Percentiles rank a stretch among this genome's conserved stretches.
These are phyloP conservation scores for Siniperca chuatsi DNA, from an alignment of 2,113 vertebrate species.

Conservation along the genomic window DNA sequence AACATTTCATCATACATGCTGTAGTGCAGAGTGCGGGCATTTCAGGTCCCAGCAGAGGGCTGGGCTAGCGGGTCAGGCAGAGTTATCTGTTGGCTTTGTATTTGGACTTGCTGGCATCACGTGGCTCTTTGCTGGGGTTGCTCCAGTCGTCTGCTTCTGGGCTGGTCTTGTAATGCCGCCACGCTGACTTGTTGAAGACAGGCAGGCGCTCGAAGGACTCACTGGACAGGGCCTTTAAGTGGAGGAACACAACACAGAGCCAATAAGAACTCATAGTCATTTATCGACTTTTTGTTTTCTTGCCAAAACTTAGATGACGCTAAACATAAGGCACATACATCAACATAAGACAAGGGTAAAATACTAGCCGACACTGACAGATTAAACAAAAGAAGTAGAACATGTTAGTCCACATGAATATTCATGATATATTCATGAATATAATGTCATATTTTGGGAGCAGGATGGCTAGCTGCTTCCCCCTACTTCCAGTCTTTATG, in stretches of 20 bases:
- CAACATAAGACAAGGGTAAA: background rate
- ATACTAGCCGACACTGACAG: background rate
- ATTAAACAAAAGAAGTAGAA: background rate
- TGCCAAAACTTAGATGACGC: background rate
- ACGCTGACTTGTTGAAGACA: slow-evolving; percentile 97
- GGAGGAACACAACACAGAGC: background rate
- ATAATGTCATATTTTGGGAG: too few relatives aligned
- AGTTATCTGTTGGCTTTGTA: slow-evolving; percentile 93
- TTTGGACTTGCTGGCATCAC: slow-evolving; percentile 92
- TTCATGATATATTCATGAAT: too few relatives aligned
- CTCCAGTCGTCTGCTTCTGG: slow-evolving; percentile 99
- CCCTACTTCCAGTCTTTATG: background rate
- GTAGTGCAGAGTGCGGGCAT: slow-evolving; percentile 24
- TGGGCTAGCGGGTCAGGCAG: slow-evolving; percentile 21
- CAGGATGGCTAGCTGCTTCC: background rate
- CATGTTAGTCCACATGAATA: too few relatives aligned
- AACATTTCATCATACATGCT: slow-evolving; percentile 64
- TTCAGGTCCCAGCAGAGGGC: slow-evolving; percentile 30
- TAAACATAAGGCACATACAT: too few relatives aligned
- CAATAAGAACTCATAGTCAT: background rate
- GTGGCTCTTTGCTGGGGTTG: slow-evolving; percentile 96
- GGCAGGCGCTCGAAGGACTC: slow-evolving; percentile 98
- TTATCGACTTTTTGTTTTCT: background rate
- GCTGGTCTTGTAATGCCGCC: slow-evolving; percentile 96
- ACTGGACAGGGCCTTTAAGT: slow-evolving; percentile 92